Evolutionary conservation across 2,113 vertebrate species (phyloP), one percentile per base, ranked within the genome.

Genomic region (Paraplagusia blochii): DNA sequence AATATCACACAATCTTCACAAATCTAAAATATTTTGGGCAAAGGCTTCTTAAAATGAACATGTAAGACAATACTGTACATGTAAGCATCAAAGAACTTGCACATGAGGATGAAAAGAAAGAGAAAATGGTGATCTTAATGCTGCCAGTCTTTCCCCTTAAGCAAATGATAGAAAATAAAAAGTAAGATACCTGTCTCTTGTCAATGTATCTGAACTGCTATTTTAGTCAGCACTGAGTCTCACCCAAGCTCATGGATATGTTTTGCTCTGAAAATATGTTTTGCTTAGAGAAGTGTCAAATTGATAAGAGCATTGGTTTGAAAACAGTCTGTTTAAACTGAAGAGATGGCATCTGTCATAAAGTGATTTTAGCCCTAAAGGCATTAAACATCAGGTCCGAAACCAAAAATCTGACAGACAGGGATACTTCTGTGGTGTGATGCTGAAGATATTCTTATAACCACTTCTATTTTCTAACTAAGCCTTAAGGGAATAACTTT

Each of bases 311-410:
- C 33, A 11, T 44, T 17, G 9, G 12, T 44, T 64, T 77, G 61
- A 71, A 62, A 77, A 44, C 9, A 9, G 9, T 0, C 15, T 29
- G 17, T 72, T 53, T 29, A 13, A 47, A 36, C 14, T 16, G 51
- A 72, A 69, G 63, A 74, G 66, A 74, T 80, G 79, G 15, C 57
- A 58, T 58, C 53, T 68, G 44, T 64, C 59, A 54, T 70, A 63
- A 77, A 59, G 53, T 14, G 17, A 19, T 38, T 11, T 0, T 4
- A 1, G 33, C 56, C 57, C 74, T 58, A 3, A 7, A 57, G 66
- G 72, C 54, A 1, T 39, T 34, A 44, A 13, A 54, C 17, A 48
- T 58, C 33, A 18, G 53, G 47, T 43, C 53, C 19, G 49, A 64
- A 44, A 57, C 19, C 2, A 44, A 16, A 35, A 7, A n/a, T 45